Base-by-base conservation (phyloP, 2,888 invertebrate species). In the Eristalis pertinax region DNA sequence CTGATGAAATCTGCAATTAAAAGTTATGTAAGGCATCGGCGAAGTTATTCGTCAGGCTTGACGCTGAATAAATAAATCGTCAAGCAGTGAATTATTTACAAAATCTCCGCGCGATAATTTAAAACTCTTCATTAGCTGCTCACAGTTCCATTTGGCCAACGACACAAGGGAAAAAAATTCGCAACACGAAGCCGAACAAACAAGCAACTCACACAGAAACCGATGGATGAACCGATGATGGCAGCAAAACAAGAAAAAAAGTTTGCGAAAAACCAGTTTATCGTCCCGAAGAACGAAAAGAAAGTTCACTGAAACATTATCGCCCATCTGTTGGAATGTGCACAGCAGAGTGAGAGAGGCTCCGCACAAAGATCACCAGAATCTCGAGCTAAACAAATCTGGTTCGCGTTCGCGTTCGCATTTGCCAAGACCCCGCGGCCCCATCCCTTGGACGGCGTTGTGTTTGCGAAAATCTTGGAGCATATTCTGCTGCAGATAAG, bases 281-380 rank as follows among this genome's bases (percentile, higher is more conserved):
- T 62, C 24, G 15, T n/a, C 50, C 26, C 13, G 58, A 56, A n/a
- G 24, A 74, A 65, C 29, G 63, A 80, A 68, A 58, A 69, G 69
- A 81, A 75, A 81, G 81, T 81, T 81, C 81, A 81, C 63, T 81
- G 81, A 68, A 81, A 74, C 68, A 62, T 80, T 74, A 74, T 74
- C 69, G 67, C 24, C 22, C 35, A 68, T 68, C 68, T 63, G 50
- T 19, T 63, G 43, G 50, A 56, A 26, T 60, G 26, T 38, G 26
- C 29, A 26, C 13, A 74, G 63, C 2, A 24, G 24, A 24, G 26
- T 11, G 60, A 11, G 43, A n/a, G 43, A 38, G 50, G 50, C 43
- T 43, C 43, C n/a, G 43, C n/a, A 19, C 19, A 50, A 50, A 50
- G 50, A 60, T 60, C 60, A 29, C 60, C 13, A 26, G 60, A 60